Conservation (phyloP, 2,888 invertebrate species). For the Calameuta filiformis region DNA sequence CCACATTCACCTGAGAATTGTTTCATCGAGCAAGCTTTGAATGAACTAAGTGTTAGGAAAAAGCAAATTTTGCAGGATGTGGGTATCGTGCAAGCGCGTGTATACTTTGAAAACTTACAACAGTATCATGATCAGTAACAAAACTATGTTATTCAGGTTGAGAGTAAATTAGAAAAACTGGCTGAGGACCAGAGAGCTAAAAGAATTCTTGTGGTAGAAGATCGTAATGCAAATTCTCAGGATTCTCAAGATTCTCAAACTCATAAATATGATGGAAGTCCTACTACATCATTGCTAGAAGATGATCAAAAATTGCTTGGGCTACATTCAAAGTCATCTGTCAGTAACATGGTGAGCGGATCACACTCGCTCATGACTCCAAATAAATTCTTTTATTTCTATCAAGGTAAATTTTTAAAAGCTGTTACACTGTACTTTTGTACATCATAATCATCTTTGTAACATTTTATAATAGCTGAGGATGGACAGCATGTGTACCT, state of each 20-base stretch:
- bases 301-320: neutral
- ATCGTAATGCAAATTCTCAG: neutral
- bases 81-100: constrained; percentile 3
- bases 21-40: constrained; percentile 86
- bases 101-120: neutral
- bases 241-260: neutral
- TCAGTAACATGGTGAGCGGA: neutral
- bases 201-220: neutral
- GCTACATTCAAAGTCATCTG: neutral
- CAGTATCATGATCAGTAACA: neutral
- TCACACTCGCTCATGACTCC: neutral
- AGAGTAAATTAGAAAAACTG: neutral
- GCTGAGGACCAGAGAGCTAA: neutral
- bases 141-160: neutral
- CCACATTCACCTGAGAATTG: constrained; percentile 84
- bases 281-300: neutral
- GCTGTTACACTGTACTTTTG: constrained; percentile 10
- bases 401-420: constrained; percentile 75
- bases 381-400: constrained; percentile 79
- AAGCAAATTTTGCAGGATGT: constrained; percentile 36
- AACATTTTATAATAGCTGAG: constrained; percentile 72
- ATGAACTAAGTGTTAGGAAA: constrained; percentile 72
- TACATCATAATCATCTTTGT: neutral
- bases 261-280: neutral
- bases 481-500: constrained; percentile 95